Percentiles rank a stretch among this genome's conserved stretches.
Conservation (phyloP, 2,888 invertebrate species). For the Erebia epiphron region DNA sequence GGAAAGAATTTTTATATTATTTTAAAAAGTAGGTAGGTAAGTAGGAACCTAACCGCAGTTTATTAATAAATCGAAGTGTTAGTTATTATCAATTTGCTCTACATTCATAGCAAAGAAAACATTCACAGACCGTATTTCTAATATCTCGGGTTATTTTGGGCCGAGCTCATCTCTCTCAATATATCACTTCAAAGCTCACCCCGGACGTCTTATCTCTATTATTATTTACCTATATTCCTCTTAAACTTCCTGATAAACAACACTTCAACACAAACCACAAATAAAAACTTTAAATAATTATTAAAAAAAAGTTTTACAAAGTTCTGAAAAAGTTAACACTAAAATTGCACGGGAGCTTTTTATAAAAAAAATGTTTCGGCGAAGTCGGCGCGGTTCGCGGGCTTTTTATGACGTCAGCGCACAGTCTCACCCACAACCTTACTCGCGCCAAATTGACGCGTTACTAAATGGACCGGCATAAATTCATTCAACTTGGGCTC, state of each 20-base stretch:
- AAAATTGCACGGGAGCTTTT: slow-evolving; percentile 1
- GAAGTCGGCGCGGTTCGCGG: slow-evolving; percentile 33
- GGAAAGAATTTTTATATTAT: too few species aligned
- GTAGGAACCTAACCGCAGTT: too few species aligned
- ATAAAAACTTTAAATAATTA: background rate
- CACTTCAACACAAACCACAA: slow-evolving; percentile 12
- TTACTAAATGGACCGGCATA: slow-evolving; percentile 81
- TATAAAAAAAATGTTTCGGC: slow-evolving; percentile 1
- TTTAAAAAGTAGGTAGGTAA: too few species aligned
- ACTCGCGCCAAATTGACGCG: slow-evolving; percentile 80
- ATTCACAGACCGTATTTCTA: slow-evolving; percentile 32
- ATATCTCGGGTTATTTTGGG: slow-evolving; percentile 57
- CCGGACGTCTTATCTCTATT: slow-evolving; percentile 68
- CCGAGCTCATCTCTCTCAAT: slow-evolving; percentile 56
- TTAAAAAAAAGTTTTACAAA: slow-evolving; percentile 1
- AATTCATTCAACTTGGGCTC: slow-evolving; percentile 80
- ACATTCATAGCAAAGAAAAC: slow-evolving; percentile 28
- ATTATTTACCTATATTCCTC: slow-evolving; percentile 42
- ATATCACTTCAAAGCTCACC: slow-evolving; percentile 63
- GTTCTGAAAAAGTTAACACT: slow-evolving; percentile 6
- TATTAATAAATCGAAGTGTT: slow-evolving; percentile 14
- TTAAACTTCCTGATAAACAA: slow-evolving; percentile 39
- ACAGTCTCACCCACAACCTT: slow-evolving; percentile 62
- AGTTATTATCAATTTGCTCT: slow-evolving; percentile 22
- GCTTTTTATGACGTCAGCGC: slow-evolving; percentile 35